These are phyloP conservation scores for Hylomyscus alleni DNA, from an alignment of 2,797 vertebrate genomes.

Conservation along the genomic window DNA sequence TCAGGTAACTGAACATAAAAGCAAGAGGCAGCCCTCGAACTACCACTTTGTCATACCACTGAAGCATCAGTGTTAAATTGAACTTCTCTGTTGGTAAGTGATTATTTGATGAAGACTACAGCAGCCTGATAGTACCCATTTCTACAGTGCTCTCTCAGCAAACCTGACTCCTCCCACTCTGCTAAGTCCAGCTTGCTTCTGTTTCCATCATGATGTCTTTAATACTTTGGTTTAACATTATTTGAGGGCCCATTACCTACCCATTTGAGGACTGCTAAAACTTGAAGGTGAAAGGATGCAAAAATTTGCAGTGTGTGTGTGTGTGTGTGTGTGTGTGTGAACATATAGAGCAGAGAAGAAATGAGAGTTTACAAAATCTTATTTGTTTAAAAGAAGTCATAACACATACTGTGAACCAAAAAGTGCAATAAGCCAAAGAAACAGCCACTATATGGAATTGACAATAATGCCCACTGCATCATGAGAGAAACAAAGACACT, in stretches of 20 bases:
- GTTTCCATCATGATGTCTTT: not conserved
- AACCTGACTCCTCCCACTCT: not conserved
- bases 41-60: not conserved
- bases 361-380: not conserved
- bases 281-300: not conserved
- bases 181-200: not conserved
- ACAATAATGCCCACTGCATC: too few species aligned
- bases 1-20: accelerated
- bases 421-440: not conserved
- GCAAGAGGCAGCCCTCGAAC: accelerated
- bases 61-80: not conserved
- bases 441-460: not conserved
- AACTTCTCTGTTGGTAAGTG: not conserved
- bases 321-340: not conserved
- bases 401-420: not conserved
- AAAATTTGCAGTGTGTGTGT: not conserved
- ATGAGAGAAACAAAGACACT: not conserved
- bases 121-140: accelerated
- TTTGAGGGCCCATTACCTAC: not conserved
- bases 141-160: not conserved
- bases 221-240: not conserved
- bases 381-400: not conserved
- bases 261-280: not conserved
- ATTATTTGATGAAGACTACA: not conserved
- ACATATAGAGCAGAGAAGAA: not conserved